Base-by-base conservation (phyloP, 1,140 invertebrate species). In the Ctenoplectra terminalis region DNA sequence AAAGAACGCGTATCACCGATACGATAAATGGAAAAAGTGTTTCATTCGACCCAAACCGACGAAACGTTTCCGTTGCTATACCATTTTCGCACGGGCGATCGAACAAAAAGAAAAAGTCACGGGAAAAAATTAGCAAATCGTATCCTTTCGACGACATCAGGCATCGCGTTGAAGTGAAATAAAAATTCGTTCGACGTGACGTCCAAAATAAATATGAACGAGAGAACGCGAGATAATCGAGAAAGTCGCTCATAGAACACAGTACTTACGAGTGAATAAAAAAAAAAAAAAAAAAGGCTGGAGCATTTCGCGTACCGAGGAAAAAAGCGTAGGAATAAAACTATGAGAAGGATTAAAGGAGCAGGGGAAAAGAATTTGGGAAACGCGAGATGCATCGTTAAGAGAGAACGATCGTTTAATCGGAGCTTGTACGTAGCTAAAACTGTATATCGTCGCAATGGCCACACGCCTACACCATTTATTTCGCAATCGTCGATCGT, bases 391-490 rank as follows among this genome's bases (percentile, higher is more conserved):
- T 11, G 64, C 26, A 43, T 46, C 48, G 40, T 2, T 6, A 7
- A 46, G 23, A 37, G 31, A 66, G 61, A 52, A 56, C 26, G 50
- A 56, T 43, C 37, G 50, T 54, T 75, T 50, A 8, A 56, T 77
- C 34, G 17, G n/a, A 34, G 23, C 29, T 56, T 37, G 37, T 34
- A 52, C 52, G 37, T 58, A 58, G 50, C n/a, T 72, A 67, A 46
- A 70, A 70, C 15, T 58, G 43, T 60, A 60, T 54, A 60, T 73
- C 71, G 54, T 78, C 64, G 75, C 52, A 70, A 78, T 61, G 67
- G 34, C 46, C 56, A 34, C 34, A 17, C 54, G 69, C 67, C 54
- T 29, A 67, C 67, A 71, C 46, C 56, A 48, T 63, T 80, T 80
- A 4, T 37, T 52, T 52, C 29, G 52, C 37, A 26, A 46, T 67